Base-by-base conservation (phyloP, 2,888 invertebrate genomes). In the Emesis furor region DNA sequence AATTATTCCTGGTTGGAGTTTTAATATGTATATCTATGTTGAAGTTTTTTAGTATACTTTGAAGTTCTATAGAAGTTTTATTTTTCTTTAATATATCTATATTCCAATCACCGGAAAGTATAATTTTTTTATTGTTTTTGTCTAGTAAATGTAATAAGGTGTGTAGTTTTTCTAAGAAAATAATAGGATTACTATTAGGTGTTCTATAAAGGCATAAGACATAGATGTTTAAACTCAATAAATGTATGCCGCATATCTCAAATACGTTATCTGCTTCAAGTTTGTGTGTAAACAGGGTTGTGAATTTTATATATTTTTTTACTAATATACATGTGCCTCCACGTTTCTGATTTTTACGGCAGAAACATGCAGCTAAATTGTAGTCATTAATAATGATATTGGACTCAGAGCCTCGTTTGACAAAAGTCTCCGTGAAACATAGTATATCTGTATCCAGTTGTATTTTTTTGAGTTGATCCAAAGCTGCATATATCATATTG, bases 1-100 rank as follows among this genome's bases (percentile, higher is more conserved):
- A 62, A 12, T 62, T 24, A 30, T 30, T 62, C 6, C 62, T 62
- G 0, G 62, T 62, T 30, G 62, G 62, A 12, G 62, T 30, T 3
- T 62, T 62, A 30, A 30, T 62, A 62, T 62, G 62, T 10, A 62
- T 62, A 59, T 59, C 59, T 59, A 55, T 24, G 59, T 59, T 24
- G n/a, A 30, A 30, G 24, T 24, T 62, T 62, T 62, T 30, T 7
- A 62, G 12, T 62, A 62, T 12, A 62, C 62, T 62, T 30, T 62
- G 30, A 62, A 62, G 62, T 62, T 62, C 62, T 62, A 30, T 12
- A 30, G 62, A 62, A 12, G 30, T 1, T 62, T 62, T 30, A 62
- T 2, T 51, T 24, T 62, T 62, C 10, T 62, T 62, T 30, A 30
- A 62, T 30, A 62, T 62, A 30, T 62, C 8, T 59, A 62, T 30